These are phyloP conservation scores for Rhyzopertha dominica DNA, from an alignment of 1,140 invertebrate species.

Conservation along the genomic window DNA sequence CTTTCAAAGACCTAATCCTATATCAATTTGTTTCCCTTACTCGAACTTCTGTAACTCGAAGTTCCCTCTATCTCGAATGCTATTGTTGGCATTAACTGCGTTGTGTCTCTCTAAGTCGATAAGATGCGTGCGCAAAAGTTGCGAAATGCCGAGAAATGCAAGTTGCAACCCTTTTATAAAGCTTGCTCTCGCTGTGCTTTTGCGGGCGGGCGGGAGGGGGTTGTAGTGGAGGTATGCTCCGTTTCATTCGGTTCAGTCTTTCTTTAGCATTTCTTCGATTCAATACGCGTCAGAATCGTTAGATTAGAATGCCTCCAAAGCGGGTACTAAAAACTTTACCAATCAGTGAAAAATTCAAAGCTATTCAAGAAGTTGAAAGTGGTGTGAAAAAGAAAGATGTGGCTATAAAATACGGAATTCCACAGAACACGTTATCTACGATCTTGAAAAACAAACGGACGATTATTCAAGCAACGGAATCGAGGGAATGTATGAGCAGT, in stretches of 20 bases:
- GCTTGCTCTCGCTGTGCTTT: slow-evolving; percentile 2
- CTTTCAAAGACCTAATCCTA: neutral
- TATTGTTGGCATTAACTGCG: too few species aligned
- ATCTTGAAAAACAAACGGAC: slow-evolving; percentile 23
- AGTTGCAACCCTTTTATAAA: neutral
- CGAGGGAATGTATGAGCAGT: slow-evolving; percentile 1
- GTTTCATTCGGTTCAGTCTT: neutral
- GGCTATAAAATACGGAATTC: slow-evolving; percentile 21
- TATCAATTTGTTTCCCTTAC: slow-evolving; percentile 4
- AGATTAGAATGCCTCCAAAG: slow-evolving; percentile 18
- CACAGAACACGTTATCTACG: slow-evolving; percentile 19
- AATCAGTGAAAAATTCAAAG: slow-evolving; percentile 22
- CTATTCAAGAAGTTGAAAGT: slow-evolving; percentile 27
- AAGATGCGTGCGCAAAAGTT: slow-evolving; percentile 1
- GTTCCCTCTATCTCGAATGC: slow-evolving; percentile 10
- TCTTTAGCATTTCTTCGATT: neutral
- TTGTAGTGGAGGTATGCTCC: neutral
- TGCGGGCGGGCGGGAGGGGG: neutral
- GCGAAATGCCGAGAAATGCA: neutral
- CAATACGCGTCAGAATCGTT: neutral
- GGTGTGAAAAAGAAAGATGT: slow-evolving; percentile 24
- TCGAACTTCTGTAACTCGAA: slow-evolving; percentile 15
- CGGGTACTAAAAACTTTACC: slow-evolving; percentile 21
- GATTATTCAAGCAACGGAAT: slow-evolving; percentile 17
- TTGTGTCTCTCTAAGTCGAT: neutral